Base-by-base conservation (phyloP, 2,888 invertebrate species). In the Nemapogon koenigi region DNA sequence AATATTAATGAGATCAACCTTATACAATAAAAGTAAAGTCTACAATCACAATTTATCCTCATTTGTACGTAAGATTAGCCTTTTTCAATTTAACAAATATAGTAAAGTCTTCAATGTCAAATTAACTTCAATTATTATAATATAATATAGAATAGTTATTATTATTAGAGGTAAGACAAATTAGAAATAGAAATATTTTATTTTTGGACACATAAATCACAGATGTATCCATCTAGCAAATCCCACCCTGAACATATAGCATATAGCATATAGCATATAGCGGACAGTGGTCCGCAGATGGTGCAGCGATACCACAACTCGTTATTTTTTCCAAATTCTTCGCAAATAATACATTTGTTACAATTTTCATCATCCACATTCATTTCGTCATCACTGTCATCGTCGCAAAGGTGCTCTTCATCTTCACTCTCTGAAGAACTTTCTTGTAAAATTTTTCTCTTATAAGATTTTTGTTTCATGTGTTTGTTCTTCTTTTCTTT, bases 251-350 rank as follows among this genome's bases (percentile, higher is more conserved):
- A 45, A 42, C 51, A 52, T 43, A 44, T 43, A 41, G 47, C 48
- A 43, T 54, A 51, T n/a, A n/a, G n/a, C n/a, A n/a, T n/a, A n/a
- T n/a, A n/a, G n/a, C n/a, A n/a, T n/a, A n/a, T n/a, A 46, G 48
- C 43, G 52, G 51, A 54, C 44, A 49, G 41, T n/a, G n/a, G n/a
- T 46, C 48, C 52, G 39, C 49, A 51, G 35, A 39, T 37, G 15
- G 43, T 50, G 37, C 50, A 49, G 37, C 50, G 42, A 47, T 48
- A 52, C 51, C 49, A 51, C 41, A 52, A 15, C 46, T 52, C 43
- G 22, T 43, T 41, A 40, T 45, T 48, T 49, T 48, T 48, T 39
- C 49, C 51, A 41, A 49, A 47, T 44, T 51, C 48, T 42, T 44
- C 44, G 36, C 48, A 50, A 35, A 49, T 43, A 41, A 49, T 40